phyloP scores from a whole-genome alignment of 2,888 invertebrate species.

The Bembecia ichneumoniformis region DNA sequence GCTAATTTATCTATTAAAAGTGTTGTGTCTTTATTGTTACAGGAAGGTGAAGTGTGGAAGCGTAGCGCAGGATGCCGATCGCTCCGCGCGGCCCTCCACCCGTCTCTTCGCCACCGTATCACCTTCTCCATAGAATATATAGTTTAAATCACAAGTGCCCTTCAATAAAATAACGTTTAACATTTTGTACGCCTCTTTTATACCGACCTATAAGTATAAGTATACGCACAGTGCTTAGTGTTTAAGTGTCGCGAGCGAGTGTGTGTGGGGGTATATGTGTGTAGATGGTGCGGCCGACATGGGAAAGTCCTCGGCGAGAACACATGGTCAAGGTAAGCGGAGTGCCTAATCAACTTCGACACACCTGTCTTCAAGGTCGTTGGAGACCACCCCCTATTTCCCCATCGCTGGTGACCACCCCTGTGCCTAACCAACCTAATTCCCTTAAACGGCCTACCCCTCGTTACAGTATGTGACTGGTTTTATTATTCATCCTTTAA shows the following conservation, averaged over 20 bases:
- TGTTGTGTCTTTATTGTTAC: constrained; percentile 34
- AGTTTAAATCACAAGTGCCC: constrained; percentile 63
- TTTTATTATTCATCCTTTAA: no score
- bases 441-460: no score
- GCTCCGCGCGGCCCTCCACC: constrained; percentile 70
- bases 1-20: neutral
- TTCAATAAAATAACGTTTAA: constrained; percentile 67
- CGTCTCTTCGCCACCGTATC: constrained; percentile 56
- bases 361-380: constrained; percentile 38
- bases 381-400: constrained; percentile 7
- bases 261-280: constrained; percentile 50
- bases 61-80: constrained; percentile 67
- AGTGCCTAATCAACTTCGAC: constrained; percentile 21
- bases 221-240: constrained; percentile 51
- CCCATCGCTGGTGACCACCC: constrained; percentile 2
- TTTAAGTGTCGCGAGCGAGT: constrained; percentile 53
- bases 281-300: constrained; percentile 72
- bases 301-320: constrained; percentile 73
- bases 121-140: constrained; percentile 60
- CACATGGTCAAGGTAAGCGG: constrained; percentile 71
- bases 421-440: no score
- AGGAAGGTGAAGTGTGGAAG: constrained; percentile 49
- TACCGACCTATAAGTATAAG: constrained; percentile 64
- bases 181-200: constrained; percentile 68
- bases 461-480: no score